Base-by-base conservation (phyloP, 2,113 vertebrate species). In the Jaculus jaculus region DNA sequence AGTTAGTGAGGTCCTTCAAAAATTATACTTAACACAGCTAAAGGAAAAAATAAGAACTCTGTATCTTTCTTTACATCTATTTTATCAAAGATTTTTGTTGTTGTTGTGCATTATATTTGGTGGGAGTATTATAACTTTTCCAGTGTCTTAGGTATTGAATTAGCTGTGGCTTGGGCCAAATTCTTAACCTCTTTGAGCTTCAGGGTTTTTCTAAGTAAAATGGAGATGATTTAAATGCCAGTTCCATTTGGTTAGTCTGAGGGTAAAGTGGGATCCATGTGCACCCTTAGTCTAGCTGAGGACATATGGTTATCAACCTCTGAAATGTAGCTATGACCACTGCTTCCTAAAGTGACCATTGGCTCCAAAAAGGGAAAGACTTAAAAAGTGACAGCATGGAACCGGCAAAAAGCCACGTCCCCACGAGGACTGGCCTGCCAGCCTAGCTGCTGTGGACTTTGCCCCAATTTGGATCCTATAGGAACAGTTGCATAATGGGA, bases 121-220 rank as follows among this genome's bases (percentile, higher is more conserved):
- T 69, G 63, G 16, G 47, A 80, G 54, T n/a, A 13, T 11, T 37
- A 90, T 63, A 61, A 83, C 88, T 30, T 86, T 91, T 86, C 89
- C 47, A 80, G 21, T 54, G 71, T 30, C 39, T 86, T 72, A 42
- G 72, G 28, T 26, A 65, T 94, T 82, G 42, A 78, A 65, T 86
- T 94, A 47, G 37, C 61, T 87, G 37, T 79, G 39, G 78, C 34
- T 16, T 69, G 66, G 10, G 68, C 84, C 68, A 81, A 66, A 84
- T 86, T 75, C 39, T 65, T 54, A 82, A 90, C 13, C n/a, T 77
- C 28, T 86, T 63, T 63, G 9, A 78, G 54, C 17, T 71, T 77
- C 12, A 47, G n/a, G 7, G 42, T 82, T 75, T 86, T 77, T n/a
- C 61, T 79, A 73, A 92, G 34, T 75, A 93, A 93, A 77, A 83